These are phyloP conservation scores for Phragmatobia fuliginosa DNA, from an alignment of 2,888 invertebrate genomes.

Conservation along the genomic window DNA sequence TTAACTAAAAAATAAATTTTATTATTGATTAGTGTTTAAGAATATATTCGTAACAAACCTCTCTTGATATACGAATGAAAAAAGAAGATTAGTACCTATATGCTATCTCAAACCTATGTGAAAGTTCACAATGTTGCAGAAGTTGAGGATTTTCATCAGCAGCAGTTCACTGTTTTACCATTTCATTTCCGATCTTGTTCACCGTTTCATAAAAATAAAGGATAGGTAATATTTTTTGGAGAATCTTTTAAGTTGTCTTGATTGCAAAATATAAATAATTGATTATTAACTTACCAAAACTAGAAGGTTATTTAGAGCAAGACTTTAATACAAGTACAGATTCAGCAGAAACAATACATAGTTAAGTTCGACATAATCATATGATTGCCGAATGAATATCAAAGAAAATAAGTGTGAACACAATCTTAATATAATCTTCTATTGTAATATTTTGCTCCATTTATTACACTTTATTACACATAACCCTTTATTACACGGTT, in stretches of 20 bases:
- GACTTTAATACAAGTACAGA: background rate
- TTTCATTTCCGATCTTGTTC: no score
- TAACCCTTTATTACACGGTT: slow-evolving; percentile 33
- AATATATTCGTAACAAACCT: background rate
- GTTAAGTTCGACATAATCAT: background rate
- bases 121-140: no score
- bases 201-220: no score
- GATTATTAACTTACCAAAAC: no score
- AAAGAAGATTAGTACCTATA: no score
- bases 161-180: no score
- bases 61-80: background rate
- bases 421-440: slow-evolving; percentile 7
- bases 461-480: slow-evolving; percentile 15
- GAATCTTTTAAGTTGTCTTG: no score
- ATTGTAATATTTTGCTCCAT: slow-evolving; percentile 21
- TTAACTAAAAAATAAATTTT: background rate
- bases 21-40: background rate
- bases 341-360: background rate
- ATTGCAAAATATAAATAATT: no score
- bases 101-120: no score
- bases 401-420: background rate
- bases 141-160: no score
- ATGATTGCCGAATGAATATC: background rate
- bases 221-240: no score
- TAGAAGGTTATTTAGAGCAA: background rate